Conservation (phyloP, 1,140 invertebrate species). For the Drosophila athabasca region DNA sequence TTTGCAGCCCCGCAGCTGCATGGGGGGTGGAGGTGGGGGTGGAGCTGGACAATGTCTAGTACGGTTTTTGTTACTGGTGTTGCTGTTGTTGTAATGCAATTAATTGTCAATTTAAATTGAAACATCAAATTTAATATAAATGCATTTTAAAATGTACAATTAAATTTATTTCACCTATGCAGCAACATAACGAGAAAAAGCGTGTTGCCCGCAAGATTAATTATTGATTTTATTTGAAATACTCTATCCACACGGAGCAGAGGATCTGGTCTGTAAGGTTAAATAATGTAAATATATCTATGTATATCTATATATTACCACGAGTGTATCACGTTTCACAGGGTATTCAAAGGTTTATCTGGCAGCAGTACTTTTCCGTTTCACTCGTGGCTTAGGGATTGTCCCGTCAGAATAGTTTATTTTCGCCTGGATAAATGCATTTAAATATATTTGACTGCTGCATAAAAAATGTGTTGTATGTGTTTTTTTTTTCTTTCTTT, state of each 20-base stretch:
- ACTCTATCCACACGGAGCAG: conserved; percentile 9
- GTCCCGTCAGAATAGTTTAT: conserved; percentile 38
- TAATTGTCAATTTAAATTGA: conserved; percentile 79
- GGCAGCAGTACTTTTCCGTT: too few species aligned
- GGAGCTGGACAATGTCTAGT: conserved; percentile 19
- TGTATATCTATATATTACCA: neutral
- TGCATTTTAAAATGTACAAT: conserved; percentile 75
- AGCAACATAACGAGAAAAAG: conserved; percentile 17
- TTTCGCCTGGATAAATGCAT: conserved; percentile 23
- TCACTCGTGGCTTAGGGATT: conserved; percentile 2
- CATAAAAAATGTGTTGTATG: conserved; percentile 16
- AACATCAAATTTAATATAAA: conserved; percentile 79
- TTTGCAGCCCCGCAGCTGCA: conserved; percentile 2
- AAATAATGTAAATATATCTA: neutral
- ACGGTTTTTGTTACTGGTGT: conserved; percentile 32
- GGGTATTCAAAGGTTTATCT: conserved; percentile 3
- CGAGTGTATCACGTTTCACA: too few species aligned
- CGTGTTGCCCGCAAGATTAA: conserved; percentile 56
- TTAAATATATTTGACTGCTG: conserved; percentile 23
- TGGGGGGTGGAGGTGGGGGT: conserved; percentile 2
- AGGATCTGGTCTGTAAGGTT: neutral
- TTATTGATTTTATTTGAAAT: conserved; percentile 71
- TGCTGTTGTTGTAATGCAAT: conserved; percentile 71
- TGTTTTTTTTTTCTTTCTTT: conserved; percentile 14
- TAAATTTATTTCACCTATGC: conserved; percentile 68